Base-by-base conservation (phyloP, 2,797 vertebrate species). In the Lithobates sylvaticus region DNA sequence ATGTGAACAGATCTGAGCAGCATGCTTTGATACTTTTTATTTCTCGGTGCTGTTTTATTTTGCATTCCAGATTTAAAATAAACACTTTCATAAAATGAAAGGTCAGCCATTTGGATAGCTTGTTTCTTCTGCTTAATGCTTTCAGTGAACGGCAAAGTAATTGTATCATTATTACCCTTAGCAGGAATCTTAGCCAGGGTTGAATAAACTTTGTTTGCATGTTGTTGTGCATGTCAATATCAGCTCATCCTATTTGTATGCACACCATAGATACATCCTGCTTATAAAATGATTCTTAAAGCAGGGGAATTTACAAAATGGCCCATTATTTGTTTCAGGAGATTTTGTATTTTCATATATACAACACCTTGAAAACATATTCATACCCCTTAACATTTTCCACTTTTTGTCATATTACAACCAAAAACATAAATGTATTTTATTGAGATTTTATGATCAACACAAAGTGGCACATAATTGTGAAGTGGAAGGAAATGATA, bases 151-250 rank as follows among this genome's bases (percentile, higher is more conserved):
- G 13, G 70, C 70, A 80, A 75, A 64, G 70, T 75, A 80, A 80
- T 80, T 75, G 70, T 85, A 75, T 80, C 70, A 80, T 80, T 75
- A 80, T 85, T 85, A 85, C 71, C 70, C 77, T 85, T 85, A 77
- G 71, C 70, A 39, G 72, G 39, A 26, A 68, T 68, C 80, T 80
- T 74, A 80, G 77, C 70, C 69, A 85, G 84, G 70, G 70, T 75
- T 85, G 84, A 80, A 80, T 85, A 80, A 80, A 80, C 76, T 85
- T 80, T 85, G 76, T 78, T 79, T 85, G 70, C 39, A 75, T 85
- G 84, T 47, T 75, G 84, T 71, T 85, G 27, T 85, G 84, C 71
- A 85, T 85, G 84, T 69, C 70, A 85, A 85, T 85, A 80, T 44
- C 84, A 75, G 65, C n/a, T 74, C 61, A 75, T 68, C 84, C 70